phyloP scores from a whole-genome alignment of 2,797 vertebrate genomes.

The Spinus olivaceus region DNA sequence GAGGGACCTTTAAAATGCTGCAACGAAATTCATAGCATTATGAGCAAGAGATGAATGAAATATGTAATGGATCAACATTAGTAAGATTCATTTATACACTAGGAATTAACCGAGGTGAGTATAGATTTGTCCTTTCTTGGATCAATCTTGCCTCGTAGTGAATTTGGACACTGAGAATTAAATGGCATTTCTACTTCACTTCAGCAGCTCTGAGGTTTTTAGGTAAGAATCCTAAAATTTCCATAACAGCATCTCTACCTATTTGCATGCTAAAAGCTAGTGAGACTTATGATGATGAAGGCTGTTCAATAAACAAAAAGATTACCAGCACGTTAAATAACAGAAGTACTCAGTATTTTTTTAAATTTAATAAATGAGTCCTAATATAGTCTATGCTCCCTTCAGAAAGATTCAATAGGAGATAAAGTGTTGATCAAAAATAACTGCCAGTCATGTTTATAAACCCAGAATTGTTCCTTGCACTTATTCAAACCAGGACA shows the following conservation, averaged over 20 bases:
- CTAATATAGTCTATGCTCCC: neutral
- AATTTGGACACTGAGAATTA: neutral
- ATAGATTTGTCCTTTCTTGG: neutral
- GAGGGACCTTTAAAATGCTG: neutral
- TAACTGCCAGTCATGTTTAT: neutral
- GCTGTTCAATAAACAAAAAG: neutral
- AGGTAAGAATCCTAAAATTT: neutral
- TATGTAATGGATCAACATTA: neutral
- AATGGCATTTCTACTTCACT: neutral
- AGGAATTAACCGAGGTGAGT: neutral
- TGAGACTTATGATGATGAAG: neutral
- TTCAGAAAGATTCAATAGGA: neutral
- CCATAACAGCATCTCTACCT: neutral
- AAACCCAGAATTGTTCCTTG: neutral
- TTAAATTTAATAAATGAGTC: neutral
- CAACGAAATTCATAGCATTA: neutral
- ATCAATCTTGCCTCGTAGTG: neutral
- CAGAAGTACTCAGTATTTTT: neutral
- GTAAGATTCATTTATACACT: neutral
- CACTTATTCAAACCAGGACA: neutral
- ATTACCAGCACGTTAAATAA: neutral
- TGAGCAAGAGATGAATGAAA: neutral
- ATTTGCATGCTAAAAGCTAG: neutral
- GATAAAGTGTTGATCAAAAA: neutral
- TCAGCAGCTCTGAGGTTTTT: neutral